Conservation (phyloP, 2,797 vertebrate species). For the Lagorchestes hirsutus region DNA sequence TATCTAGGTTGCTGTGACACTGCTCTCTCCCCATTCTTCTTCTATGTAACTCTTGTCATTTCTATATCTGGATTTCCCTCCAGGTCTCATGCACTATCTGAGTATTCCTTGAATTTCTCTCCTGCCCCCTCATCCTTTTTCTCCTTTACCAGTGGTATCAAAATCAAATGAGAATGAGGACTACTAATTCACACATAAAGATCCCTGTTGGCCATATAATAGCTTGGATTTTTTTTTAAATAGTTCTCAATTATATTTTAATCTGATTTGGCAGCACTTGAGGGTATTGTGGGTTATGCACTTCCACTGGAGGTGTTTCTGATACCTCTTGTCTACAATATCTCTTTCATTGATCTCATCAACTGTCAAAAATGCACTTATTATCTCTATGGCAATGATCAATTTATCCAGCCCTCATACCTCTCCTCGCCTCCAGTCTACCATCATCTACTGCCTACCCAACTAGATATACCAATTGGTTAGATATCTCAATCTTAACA, state of each 20-base stretch:
- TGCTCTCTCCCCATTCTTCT: neutral
- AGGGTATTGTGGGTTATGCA: neutral
- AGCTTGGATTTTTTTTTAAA: neutral
- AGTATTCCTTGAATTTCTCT: neutral
- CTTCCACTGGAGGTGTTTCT: neutral
- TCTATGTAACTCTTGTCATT: neutral
- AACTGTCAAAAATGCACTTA: neutral
- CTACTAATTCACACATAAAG: neutral
- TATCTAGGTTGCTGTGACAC: neutral
- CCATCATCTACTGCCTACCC: neutral
- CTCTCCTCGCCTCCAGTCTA: neutral
- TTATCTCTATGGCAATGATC: neutral
- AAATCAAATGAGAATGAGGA: neutral
- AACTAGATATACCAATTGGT: neutral
- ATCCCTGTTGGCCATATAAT: neutral
- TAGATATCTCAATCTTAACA: neutral
- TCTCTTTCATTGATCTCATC: neutral
- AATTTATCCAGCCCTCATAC: neutral
- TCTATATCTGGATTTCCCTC: neutral
- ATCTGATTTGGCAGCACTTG: neutral
- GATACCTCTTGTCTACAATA: neutral
- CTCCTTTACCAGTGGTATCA: neutral
- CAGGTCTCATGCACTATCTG: neutral
- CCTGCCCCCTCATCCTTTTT: rapidly evolving
- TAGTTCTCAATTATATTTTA: neutral